Evolutionary conservation across 1,140 invertebrate species (phyloP), one percentile per base, ranked within the genome.

Genomic region (Chironomus striatipennis): DNA sequence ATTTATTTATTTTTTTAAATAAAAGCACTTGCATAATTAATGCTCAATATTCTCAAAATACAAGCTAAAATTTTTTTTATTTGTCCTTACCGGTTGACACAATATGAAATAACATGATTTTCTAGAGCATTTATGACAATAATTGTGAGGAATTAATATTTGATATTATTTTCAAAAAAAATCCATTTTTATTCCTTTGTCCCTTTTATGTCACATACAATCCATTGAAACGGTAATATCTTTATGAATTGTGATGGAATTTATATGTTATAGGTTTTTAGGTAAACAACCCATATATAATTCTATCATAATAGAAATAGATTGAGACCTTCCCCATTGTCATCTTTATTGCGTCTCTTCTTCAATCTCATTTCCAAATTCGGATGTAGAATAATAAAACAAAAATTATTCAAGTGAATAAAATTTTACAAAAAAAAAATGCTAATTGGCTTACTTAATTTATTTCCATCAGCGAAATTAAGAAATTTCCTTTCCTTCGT

Each of bases 271-370:
- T n/a, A 67, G 2, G 8, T n/a, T 20, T 70, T 20, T 70, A 17
- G n/a, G 65, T 70, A 70, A 70, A 70, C 65, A 70, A 20, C 65
- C 65, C 65, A 70, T 70, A 70, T 70, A 70, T 70, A 20, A 70
- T 70, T 20, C 17, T 20, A 70, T 21, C 65, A 21, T 70, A 20
- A 70, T 70, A 70, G 47, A 57, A 47, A 47, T 47, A 47, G 43
- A 34, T 34, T 34, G 47, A 57, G 47, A n/a, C 47, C n/a, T 57
- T n/a, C 5, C 47, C n/a, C 47, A 57, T 57, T 57, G 47, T 57
- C 47, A 57, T 57, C 47, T 57, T 57, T 57, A 57, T 57, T 57
- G n/a, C 47, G 47, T 57, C 47, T 57, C 47, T 12, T 57, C 47
- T 57, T 15, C 43, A 15, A n/a, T 34, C 24, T n/a, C n/a, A n/a